phyloP scores from a whole-genome alignment of 2,797 vertebrate species.

The Diceros bicornis region DNA sequence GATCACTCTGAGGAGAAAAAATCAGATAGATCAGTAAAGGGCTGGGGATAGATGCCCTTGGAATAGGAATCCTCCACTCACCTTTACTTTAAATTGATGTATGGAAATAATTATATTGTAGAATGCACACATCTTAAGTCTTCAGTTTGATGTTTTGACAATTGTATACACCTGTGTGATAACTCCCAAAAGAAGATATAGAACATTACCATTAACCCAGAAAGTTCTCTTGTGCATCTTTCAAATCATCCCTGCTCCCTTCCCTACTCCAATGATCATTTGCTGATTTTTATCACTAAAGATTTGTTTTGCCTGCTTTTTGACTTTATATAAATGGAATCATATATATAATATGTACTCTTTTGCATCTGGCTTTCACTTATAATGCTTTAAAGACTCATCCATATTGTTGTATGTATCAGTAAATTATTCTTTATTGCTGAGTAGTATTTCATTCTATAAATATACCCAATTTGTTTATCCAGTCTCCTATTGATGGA shows the following conservation, averaged over 20 bases:
- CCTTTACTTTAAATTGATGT: slow-evolving; percentile 49
- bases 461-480: slow-evolving; percentile 35
- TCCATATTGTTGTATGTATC: not conserved
- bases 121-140: not conserved
- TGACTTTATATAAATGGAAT: slow-evolving; percentile 40
- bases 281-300: slow-evolving; percentile 44
- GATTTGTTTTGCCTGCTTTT: slow-evolving; percentile 41
- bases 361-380: not conserved
- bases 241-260: not conserved
- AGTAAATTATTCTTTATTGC: slow-evolving; percentile 37
- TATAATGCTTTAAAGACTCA: slow-evolving; percentile 49
- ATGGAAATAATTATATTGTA: slow-evolving; percentile 7
- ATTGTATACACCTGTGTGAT: not conserved
- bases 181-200: not conserved
- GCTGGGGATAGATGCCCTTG: not conserved
- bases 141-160: slow-evolving; percentile 52
- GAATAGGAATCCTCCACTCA: not conserved
- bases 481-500: not conserved
- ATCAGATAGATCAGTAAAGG: not conserved
- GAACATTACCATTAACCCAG: not conserved
- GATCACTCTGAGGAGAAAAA: not conserved
- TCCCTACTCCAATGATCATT: not conserved
- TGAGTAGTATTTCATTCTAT: slow-evolving; percentile 47
- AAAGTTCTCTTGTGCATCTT: slow-evolving; percentile 11
- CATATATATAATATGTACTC: not conserved